Percentiles rank a stretch among this genome's conserved stretches.
Evolutionary conservation across 2,113 vertebrate genomes (phyloP).

Genomic region (Felis chaus): DNA sequence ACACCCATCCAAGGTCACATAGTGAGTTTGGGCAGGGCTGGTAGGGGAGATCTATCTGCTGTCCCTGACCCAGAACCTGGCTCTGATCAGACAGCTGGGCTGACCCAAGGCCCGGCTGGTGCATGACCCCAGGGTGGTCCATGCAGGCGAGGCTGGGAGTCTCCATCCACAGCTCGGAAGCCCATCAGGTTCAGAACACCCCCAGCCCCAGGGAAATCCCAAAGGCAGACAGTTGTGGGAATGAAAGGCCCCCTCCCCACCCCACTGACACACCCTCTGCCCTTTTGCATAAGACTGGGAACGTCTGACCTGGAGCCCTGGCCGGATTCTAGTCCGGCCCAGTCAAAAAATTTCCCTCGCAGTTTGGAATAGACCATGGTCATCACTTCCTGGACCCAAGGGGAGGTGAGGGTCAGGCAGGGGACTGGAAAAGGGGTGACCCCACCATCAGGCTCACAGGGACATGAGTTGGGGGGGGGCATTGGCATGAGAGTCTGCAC

Average conservation of each 20-base stretch:
- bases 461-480: fast-evolving
- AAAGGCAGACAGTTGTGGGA: not conserved
- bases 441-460: not conserved
- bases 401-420: not conserved
- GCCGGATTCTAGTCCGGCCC: not conserved
- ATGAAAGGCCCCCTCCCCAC: not conserved
- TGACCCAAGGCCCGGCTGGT: not conserved
- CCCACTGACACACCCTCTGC: not conserved
- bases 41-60: too few species aligned
- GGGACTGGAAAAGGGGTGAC: not conserved
- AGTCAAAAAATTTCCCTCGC: constrained; percentile 54
- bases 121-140: not conserved
- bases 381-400: constrained; percentile 36
- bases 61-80: fast-evolving
- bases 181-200: not conserved
- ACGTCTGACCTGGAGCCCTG: not conserved
- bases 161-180: not conserved
- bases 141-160: not conserved
- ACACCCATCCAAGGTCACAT: not conserved
- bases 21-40: not conserved
- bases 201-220: not conserved
- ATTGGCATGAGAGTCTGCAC: not conserved
- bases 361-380: constrained; percentile 41
- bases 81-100: not conserved
- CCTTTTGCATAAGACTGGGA: constrained; percentile 19